Conservation (phyloP, 2,888 invertebrate genomes). For the Caenorhabditis sinica region DNA sequence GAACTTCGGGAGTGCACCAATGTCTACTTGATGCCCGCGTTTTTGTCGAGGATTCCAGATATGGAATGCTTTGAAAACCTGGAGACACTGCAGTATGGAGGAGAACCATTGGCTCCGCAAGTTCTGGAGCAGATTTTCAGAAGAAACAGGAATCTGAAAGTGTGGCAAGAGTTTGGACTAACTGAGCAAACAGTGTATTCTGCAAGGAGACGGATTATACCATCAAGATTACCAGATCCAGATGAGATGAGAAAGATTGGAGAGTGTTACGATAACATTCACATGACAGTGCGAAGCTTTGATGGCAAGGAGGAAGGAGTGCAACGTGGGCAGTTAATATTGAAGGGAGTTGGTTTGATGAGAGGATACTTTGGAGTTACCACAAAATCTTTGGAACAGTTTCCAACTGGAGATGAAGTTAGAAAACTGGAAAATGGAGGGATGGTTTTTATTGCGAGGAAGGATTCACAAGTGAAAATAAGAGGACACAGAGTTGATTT, state of each 20-base stretch:
- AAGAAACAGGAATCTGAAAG: not conserved
- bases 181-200: conserved; percentile 80
- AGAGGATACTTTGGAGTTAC: conserved; percentile 57
- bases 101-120: conserved; percentile 67
- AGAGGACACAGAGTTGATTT: conserved; percentile 76
- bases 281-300: not conserved
- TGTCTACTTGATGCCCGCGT: conserved; percentile 81
- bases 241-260: conserved; percentile 59
- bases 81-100: conserved; percentile 74
- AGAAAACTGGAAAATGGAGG: conserved; percentile 5
- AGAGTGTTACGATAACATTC: conserved; percentile 64
- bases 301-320: not conserved
- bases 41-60: conserved; percentile 56
- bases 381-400: not conserved
- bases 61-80: conserved; percentile 22
- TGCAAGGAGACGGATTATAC: conserved; percentile 55
- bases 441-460: conserved; percentile 72
- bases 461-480: conserved; percentile 77
- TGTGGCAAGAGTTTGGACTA: conserved; percentile 77
- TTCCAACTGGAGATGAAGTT: conserved; percentile 43
- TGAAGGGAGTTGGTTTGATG: conserved; percentile 55
- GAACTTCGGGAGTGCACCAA: conserved; percentile 67
- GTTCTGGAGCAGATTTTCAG: conserved; percentile 32
- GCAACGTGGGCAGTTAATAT: conserved; percentile 35
- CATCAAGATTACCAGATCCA: not conserved